These are phyloP conservation scores for Plestiodon gilberti DNA, from an alignment of 2,113 vertebrate genomes.

Conservation along the genomic window DNA sequence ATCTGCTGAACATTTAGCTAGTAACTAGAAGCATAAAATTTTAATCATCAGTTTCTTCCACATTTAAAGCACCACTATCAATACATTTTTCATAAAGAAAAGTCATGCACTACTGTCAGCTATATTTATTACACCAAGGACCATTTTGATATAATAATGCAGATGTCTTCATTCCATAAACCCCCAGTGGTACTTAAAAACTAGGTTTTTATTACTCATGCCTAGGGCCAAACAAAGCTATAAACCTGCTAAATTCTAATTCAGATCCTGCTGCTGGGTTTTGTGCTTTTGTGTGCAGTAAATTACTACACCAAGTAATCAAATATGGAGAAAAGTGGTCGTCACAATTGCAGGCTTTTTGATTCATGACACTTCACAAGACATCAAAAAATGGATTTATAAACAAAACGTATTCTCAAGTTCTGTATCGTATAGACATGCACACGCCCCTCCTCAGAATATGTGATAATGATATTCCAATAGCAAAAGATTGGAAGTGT, in stretches of 20 bases:
- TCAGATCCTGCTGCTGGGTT: slow-evolving; percentile 67
- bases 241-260: slow-evolving; percentile 79
- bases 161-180: slow-evolving; percentile 84
- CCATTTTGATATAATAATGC: slow-evolving; percentile 85
- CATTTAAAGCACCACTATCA: slow-evolving; percentile 81
- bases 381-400: slow-evolving; percentile 67
- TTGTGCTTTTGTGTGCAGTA: slow-evolving; percentile 68
- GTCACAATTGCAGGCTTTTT: slow-evolving; percentile 66
- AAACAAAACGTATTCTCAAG: slow-evolving; percentile 47
- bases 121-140: slow-evolving; percentile 84
- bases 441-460: slow-evolving; percentile 2
- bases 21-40: slow-evolving; percentile 79
- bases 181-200: slow-evolving; percentile 81
- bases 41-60: slow-evolving; percentile 78
- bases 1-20: slow-evolving; percentile 77
- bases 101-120: slow-evolving; percentile 78
- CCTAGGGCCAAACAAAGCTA: slow-evolving; percentile 79
- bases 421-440: slow-evolving; percentile 44
- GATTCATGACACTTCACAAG: slow-evolving; percentile 68
- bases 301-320: slow-evolving; percentile 75
- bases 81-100: slow-evolving; percentile 82
- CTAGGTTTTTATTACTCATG: slow-evolving; percentile 81
- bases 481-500: slow-evolving; percentile 35
- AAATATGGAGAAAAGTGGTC: slow-evolving; percentile 72
- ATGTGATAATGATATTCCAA: slow-evolving; percentile 45